Percentiles rank a stretch among this genome's conserved stretches.
Conservation (phyloP, 2,797 vertebrate species). For the Pangasius krempfi region DNA sequence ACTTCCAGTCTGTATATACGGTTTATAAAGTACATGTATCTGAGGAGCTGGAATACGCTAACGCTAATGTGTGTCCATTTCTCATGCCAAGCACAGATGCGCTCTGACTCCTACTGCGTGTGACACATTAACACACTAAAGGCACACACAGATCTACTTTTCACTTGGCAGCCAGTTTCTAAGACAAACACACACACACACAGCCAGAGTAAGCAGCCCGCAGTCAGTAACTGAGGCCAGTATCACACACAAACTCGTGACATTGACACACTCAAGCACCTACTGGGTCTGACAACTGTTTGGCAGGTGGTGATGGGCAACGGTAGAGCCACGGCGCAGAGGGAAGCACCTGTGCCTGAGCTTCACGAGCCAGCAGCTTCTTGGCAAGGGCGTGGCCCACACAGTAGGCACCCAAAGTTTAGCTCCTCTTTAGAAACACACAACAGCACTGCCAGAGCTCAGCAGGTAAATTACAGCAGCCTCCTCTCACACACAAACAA, state of each 20-base stretch:
- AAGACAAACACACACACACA: constrained; percentile 16
- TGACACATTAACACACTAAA: constrained; percentile 72
- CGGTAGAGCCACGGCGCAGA: constrained; percentile 59
- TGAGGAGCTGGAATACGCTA: neutral
- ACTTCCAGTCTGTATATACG: neutral
- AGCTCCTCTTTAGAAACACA: constrained; percentile 60
- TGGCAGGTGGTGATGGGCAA: constrained; percentile 63
- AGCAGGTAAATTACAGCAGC: constrained; percentile 35
- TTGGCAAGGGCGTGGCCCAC: constrained; percentile 30
- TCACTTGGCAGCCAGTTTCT: constrained; percentile 28
- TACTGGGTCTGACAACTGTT: constrained; percentile 73
- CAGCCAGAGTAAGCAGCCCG: constrained; percentile 19
- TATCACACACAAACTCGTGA: constrained; percentile 43
- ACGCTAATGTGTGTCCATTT: constrained; percentile 58
- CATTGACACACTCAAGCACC: constrained; percentile 68
- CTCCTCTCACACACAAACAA: constrained; percentile 27
- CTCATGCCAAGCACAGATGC: constrained; percentile 75
- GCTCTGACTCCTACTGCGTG: constrained; percentile 67
- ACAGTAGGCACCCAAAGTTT: constrained; percentile 34
- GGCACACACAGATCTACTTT: constrained; percentile 53
- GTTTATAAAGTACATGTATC: neutral
- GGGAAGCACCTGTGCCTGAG: constrained; percentile 49
- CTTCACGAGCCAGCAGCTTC: constrained; percentile 31
- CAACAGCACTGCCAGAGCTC: constrained; percentile 48
- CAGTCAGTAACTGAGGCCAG: constrained; percentile 33